Evolutionary conservation across 2,113 vertebrate species (phyloP).

Genomic region (Nothoprocta pentlandii): DNA sequence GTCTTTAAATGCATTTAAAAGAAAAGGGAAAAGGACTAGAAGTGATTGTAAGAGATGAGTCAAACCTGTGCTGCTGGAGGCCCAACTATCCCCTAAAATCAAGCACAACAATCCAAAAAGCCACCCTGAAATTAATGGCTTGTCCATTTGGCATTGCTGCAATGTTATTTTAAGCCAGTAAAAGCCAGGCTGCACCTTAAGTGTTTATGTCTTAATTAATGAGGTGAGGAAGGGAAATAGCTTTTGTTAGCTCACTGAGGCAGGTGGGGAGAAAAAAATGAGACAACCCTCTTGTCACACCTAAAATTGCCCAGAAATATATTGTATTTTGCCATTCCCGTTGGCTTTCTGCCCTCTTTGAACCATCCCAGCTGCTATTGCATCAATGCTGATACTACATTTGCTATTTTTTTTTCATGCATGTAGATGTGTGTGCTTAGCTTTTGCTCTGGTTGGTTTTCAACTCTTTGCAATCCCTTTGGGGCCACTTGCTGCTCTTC

Average conservation of each 20-base stretch:
- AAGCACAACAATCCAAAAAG: background rate
- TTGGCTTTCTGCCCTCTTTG: fast-evolving
- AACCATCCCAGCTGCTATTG: background rate
- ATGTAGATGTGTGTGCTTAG: background rate
- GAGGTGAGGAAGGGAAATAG: background rate
- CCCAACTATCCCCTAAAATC: background rate
- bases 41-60: background rate
- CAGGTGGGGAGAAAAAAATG: background rate
- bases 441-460: background rate
- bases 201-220: slow-evolving; percentile 20
- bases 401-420: background rate
- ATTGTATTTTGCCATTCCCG: background rate
- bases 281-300: background rate
- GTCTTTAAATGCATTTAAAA: background rate
- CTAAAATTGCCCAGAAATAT: background rate
- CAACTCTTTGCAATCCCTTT: background rate
- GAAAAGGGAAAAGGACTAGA: background rate
- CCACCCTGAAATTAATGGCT: background rate
- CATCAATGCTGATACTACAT: no score
- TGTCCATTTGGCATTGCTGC: background rate
- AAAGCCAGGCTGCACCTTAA: background rate
- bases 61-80: background rate
- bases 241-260: background rate
- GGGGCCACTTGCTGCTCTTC: background rate
- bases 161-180: background rate